Evolutionary conservation across 2,888 invertebrate species (phyloP).

Genomic region (Teleiodes luculella): DNA sequence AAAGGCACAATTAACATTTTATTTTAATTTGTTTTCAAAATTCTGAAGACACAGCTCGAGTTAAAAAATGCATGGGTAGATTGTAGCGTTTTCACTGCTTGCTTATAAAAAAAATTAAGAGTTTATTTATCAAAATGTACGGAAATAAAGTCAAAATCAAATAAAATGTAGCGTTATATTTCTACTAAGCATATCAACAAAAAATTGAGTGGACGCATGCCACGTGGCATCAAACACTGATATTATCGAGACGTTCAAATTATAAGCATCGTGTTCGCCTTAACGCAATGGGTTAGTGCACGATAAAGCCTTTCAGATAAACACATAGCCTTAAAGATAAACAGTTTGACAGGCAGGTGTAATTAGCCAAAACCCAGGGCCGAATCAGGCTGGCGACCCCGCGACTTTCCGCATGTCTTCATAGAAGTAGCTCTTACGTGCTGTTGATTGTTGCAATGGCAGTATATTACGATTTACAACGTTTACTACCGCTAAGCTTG

Average conservation of each 20-base stretch:
- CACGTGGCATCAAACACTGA: slow-evolving; percentile 8
- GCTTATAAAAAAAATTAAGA: no score
- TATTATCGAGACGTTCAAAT: slow-evolving; percentile 36
- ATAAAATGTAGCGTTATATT: neutral
- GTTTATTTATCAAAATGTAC: no score
- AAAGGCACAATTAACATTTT: no score
- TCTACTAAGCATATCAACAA: neutral
- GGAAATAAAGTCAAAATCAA: no score
- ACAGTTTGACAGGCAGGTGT: slow-evolving; percentile 66
- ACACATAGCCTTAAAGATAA: slow-evolving; percentile 45
- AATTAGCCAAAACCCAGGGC: slow-evolving; percentile 49
- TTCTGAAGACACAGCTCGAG: no score
- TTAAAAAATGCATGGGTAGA: neutral
- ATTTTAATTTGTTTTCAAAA: no score
- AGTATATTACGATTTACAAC: no score
- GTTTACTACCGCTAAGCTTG: no score
- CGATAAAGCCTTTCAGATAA: slow-evolving; percentile 59
- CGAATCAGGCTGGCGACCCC: neutral
- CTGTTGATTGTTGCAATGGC: neutral
- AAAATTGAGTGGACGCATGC: slow-evolving; percentile 1
- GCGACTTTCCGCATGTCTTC: neutral
- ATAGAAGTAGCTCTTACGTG: neutral
- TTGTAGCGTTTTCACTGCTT: no score
- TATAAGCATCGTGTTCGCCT: slow-evolving; percentile 29
- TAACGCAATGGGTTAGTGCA: slow-evolving; percentile 46